These are phyloP conservation scores for Odontamblyopus lacepedii DNA, from an alignment of 2,797 vertebrate genomes.

Conservation along the genomic window DNA sequence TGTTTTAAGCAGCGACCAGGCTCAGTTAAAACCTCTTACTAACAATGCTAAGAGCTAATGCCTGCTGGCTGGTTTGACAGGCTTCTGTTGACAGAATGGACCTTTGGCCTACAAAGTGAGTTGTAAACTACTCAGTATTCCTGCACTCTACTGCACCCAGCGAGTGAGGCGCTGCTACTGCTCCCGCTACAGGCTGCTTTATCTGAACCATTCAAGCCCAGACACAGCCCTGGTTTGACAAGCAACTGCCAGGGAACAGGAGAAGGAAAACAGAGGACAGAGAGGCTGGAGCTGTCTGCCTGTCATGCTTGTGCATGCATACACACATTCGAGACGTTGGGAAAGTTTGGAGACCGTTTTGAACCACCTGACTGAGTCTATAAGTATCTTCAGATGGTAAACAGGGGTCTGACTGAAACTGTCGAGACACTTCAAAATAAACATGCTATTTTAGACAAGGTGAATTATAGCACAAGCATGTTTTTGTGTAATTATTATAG, in stretches of 20 bases:
- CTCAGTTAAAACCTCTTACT: conserved; percentile 2
- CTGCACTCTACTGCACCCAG: conserved; percentile 55
- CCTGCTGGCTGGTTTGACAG: conserved; percentile 55
- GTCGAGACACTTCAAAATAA: conserved; percentile 59
- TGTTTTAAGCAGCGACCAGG: neutral
- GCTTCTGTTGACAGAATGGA: conserved; percentile 56
- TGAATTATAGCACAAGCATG: conserved; percentile 19
- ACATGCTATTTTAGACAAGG: conserved; percentile 61
- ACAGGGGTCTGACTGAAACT: conserved; percentile 61
- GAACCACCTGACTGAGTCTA: conserved; percentile 64
- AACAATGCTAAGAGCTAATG: conserved; percentile 38
- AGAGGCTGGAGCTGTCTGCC: conserved; percentile 53
- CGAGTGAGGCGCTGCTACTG: conserved; percentile 30
- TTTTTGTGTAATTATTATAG: conserved; percentile 44
- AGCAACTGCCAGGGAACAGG: conserved; percentile 58
- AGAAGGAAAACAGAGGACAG: conserved; percentile 38
- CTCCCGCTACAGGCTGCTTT: conserved; percentile 39
- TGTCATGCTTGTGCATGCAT: conserved; percentile 62
- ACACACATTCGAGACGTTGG: conserved; percentile 64
- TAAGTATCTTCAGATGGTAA: conserved; percentile 67
- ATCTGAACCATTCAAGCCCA: conserved; percentile 69
- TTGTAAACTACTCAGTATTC: conserved; percentile 31
- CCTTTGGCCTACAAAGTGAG: conserved; percentile 64
- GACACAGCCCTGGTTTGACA: conserved; percentile 68
- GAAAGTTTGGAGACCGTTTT: conserved; percentile 70